Base-by-base conservation (phyloP, 1,140 invertebrate genomes). In the Cylas formicarius region DNA sequence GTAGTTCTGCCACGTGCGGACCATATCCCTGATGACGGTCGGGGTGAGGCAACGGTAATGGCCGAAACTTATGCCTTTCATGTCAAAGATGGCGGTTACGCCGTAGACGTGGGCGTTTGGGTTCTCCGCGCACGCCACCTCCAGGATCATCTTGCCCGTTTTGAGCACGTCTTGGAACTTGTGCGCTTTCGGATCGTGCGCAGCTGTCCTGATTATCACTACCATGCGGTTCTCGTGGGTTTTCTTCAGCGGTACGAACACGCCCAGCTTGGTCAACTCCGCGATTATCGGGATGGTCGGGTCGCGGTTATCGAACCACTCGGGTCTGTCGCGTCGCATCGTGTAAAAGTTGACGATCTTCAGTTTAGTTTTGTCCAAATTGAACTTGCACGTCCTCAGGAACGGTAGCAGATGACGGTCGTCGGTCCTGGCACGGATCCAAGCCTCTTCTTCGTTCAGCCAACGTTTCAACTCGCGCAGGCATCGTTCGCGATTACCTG, bases 1-100 rank as follows among this genome's bases (percentile, higher is more conserved):
- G 57, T 85, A 85, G 22, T 77, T 76, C 65, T 80, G 77, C 80
- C 78, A 82, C 4, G 76, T 67, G 35, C 74, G 69, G 0, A 81
- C 77, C 5, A 77, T 60, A 34, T 66, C 74, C 66, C 67, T 69
- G 14, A 84, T 70, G 0, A 77, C 54, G 11, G 56, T 57, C 0
- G 78, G 76, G 11, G 73, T 71, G 27, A 82, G 55, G 52, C 78
- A 75, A 10, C 73, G 43, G 3, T 72, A 77, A 53, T 84, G 81
- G 6, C 67, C 70, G 13, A 81, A 54, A 1, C 72, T 66, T 0
- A 76, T 67, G 0, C 71, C 71, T 5, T 63, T 59, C 65, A 81
- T 67, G 53, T 84, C 81, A 48, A 82, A 66, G 13, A 82, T 69
- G 0, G 71, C 71, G 3, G 69, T 65, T 2, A 80, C 66, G 3